Percentiles rank a stretch among this genome's conserved stretches.
phyloP scores from a whole-genome alignment of 1,140 invertebrate genomes.

The Leptinotarsa undecemlineata region DNA sequence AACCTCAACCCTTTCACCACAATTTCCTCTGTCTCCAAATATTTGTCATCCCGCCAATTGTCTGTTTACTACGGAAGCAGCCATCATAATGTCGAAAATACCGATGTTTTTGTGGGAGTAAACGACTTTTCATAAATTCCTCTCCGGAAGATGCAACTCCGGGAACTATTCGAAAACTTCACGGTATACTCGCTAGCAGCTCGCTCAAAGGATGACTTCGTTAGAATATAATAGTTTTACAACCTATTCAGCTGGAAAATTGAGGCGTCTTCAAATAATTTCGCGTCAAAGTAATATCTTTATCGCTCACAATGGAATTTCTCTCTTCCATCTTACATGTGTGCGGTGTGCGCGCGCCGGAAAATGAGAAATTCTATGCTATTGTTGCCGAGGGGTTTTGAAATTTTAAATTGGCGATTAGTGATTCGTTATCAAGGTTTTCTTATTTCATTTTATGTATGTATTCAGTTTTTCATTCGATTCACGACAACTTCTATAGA shows the following conservation, averaged over 20 bases:
- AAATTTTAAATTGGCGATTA: neutral
- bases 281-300: constrained; percentile 18
- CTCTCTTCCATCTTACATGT: neutral
- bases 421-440: neutral
- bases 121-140: constrained; percentile 2
- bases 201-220: constrained; percentile 25
- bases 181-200: constrained; percentile 8
- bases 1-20: neutral
- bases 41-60: no score
- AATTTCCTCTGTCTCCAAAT: neutral
- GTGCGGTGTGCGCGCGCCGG: neutral
- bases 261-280: constrained; percentile 17
- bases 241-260: constrained; percentile 21
- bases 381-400: neutral
- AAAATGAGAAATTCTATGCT: neutral
- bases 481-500: no score
- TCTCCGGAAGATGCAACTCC: neutral
- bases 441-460: no score
- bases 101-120: neutral
- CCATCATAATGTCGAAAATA: no score
- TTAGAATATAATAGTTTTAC: constrained; percentile 28
- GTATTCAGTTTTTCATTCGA: no score
- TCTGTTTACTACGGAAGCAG: no score
- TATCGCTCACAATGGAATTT: constrained; percentile 17
- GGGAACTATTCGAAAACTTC: constrained; percentile 17